phyloP scores from a whole-genome alignment of 2,888 invertebrate species.

The Galerucella calmariensis region DNA sequence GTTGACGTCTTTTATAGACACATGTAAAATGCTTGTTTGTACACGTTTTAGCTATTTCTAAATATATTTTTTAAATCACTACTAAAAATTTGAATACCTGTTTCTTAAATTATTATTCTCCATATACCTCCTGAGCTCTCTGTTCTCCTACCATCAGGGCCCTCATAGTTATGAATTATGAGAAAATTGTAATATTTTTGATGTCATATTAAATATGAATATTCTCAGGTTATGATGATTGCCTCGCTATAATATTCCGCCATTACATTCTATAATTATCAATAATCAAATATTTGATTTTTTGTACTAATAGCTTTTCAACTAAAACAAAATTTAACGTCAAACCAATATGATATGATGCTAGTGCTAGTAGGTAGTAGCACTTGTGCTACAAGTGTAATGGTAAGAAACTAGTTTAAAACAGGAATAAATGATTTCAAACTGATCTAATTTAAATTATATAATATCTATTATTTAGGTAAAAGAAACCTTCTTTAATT shows the following conservation, averaged over 20 bases:
- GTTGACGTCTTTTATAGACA: too few relatives aligned
- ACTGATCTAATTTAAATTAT: too few relatives aligned
- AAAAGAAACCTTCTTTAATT: too few relatives aligned
- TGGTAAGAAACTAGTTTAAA: too few relatives aligned
- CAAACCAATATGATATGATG: too few relatives aligned
- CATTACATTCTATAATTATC: background rate
- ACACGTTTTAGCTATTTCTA: too few relatives aligned
- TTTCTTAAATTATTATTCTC: slow-evolving; percentile 24
- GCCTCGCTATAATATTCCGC: slow-evolving; percentile 41
- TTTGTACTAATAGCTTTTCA: slow-evolving; percentile 10
- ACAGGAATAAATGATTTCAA: too few relatives aligned
- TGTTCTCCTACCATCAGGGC: slow-evolving; percentile 61
- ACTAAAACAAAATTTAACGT: too few relatives aligned
- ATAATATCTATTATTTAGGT: too few relatives aligned
- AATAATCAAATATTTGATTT: background rate
- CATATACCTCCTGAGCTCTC: slow-evolving; percentile 52
- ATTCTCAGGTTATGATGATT: slow-evolving; percentile 42
- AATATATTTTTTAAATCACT: background rate
- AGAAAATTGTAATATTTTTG: slow-evolving; percentile 57
- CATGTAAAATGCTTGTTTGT: too few relatives aligned
- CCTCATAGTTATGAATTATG: slow-evolving; percentile 66
- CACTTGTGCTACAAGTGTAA: too few relatives aligned
- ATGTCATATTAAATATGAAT: slow-evolving; percentile 29
- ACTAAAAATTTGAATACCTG: background rate
- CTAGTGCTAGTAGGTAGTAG: too few relatives aligned